Percentiles rank a stretch among this genome's conserved stretches.
Conservation (phyloP, 53 echinoderm and acorn worm genomes). For the Echinarachnius parma region DNA sequence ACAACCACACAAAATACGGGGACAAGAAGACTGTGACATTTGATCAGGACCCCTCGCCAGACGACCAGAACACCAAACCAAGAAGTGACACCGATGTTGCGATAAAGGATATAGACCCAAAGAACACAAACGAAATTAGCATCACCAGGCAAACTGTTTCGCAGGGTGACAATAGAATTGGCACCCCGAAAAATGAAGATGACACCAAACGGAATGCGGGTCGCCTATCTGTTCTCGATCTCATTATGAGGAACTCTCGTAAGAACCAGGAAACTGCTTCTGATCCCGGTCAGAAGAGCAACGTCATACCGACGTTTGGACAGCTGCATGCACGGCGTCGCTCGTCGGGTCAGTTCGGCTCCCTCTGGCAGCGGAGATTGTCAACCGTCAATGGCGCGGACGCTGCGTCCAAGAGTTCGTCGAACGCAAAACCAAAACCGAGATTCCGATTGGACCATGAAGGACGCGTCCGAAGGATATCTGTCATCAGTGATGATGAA, state of each 20-base stretch:
- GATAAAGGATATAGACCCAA: neutral
- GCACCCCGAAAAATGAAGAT: neutral
- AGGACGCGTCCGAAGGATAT: slow-evolving; percentile 6
- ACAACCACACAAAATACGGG: neutral
- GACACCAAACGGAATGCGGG: neutral
- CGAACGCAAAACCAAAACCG: no score
- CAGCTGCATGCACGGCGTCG: slow-evolving; percentile 12
- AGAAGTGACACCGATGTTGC: neutral
- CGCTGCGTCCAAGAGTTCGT: neutral
- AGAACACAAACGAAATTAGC: no score
- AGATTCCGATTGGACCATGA: slow-evolving; percentile 4
- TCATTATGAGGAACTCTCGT: slow-evolving; percentile 1
- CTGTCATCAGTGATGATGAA: neutral
- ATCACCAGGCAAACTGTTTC: no score
- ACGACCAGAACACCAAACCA: neutral
- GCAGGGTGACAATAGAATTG: neutral
- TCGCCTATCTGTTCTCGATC: slow-evolving; percentile 8
- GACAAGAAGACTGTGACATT: neutral
- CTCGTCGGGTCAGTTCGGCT: neutral
- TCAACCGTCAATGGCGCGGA: neutral
- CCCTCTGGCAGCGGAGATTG: neutral
- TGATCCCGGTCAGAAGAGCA: slow-evolving; percentile 1
- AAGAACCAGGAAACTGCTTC: neutral
- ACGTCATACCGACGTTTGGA: slow-evolving; percentile 18
- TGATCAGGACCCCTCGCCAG: neutral